These are phyloP conservation scores for Saturnia japonica DNA, from an alignment of 2,888 invertebrate genomes.

Conservation along the genomic window DNA sequence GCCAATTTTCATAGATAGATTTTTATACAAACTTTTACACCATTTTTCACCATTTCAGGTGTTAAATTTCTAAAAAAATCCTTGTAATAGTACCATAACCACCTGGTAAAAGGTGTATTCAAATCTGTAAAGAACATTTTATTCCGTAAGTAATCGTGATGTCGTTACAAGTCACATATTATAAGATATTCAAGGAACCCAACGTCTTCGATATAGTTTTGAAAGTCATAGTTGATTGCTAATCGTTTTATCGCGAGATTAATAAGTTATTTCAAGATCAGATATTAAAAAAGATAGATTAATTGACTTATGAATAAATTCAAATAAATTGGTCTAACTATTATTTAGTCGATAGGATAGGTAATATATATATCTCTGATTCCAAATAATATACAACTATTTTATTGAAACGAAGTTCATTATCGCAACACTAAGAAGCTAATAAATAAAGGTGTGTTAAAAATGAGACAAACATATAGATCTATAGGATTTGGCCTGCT, in stretches of 20 bases:
- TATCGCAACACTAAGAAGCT: too few species aligned
- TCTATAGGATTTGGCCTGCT: too few species aligned
- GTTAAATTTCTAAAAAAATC: too few species aligned
- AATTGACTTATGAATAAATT: not conserved
- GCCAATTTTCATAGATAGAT: too few species aligned
- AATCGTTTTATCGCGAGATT: not conserved
- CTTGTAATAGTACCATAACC: constrained; percentile 1
- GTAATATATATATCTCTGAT: too few species aligned
- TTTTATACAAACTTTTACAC: too few species aligned
- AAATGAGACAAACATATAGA: too few species aligned
- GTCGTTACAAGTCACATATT: constrained; percentile 1
- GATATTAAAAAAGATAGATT: not conserved
- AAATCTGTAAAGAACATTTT: not conserved
- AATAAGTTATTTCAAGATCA: not conserved
- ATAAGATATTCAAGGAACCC: not conserved
- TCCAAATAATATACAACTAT: too few species aligned
- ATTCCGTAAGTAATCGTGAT: not conserved
- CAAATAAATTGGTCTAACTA: not conserved
- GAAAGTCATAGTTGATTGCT: not conserved
- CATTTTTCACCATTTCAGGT: too few species aligned
- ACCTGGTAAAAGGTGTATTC: not conserved
- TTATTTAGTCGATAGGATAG: too few species aligned
- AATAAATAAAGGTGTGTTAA: too few species aligned
- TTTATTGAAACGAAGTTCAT: too few species aligned
- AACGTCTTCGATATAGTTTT: not conserved